Percentiles rank a stretch among this genome's conserved stretches.
Evolutionary conservation across 2,113 vertebrate species (phyloP).

Genomic region (Leptobrachium leishanense): DNA sequence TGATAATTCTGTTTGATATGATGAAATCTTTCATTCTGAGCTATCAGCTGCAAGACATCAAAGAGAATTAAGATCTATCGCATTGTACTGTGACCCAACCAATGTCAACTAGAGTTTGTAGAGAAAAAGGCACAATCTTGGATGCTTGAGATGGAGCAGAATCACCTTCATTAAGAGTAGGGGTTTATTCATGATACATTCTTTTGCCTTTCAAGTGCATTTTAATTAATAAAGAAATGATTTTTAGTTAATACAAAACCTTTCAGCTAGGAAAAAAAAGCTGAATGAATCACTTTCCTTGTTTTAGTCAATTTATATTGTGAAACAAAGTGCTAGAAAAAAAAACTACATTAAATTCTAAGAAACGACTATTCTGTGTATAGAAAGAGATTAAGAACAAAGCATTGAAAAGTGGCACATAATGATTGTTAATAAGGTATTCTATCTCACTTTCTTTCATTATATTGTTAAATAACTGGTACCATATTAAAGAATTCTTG

Average conservation of each 20-base stretch:
- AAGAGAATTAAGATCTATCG: conserved; percentile 46
- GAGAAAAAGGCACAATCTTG: conserved; percentile 23
- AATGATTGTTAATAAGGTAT: not conserved
- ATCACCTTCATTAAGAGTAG: conserved; percentile 3
- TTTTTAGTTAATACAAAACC: not conserved
- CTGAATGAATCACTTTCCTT: too few relatives aligned
- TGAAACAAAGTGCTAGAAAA: not conserved
- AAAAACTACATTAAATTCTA: too few relatives aligned
- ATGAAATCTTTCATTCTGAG: conserved; percentile 35
- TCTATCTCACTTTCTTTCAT: not conserved
- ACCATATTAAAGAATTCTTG: not conserved
- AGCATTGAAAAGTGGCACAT: not conserved
- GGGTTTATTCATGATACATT: not conserved
- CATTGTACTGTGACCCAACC: conserved; percentile 39
- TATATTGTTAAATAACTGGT: not conserved
- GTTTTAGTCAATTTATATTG: not conserved
- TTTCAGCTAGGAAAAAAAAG: too few relatives aligned
- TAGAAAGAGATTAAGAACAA: not conserved
- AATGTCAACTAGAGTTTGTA: conserved; percentile 40
- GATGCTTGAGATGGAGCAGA: not conserved
- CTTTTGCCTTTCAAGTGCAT: not conserved
- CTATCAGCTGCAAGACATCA: conserved; percentile 45
- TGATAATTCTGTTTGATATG: conserved; percentile 47
- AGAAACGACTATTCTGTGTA: not conserved
- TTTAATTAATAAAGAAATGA: too few relatives aligned